Percentiles rank a stretch among this genome's conserved stretches.
These are phyloP conservation scores for Channa striata DNA, from an alignment of 2,797 vertebrate genomes.

Conservation along the genomic window DNA sequence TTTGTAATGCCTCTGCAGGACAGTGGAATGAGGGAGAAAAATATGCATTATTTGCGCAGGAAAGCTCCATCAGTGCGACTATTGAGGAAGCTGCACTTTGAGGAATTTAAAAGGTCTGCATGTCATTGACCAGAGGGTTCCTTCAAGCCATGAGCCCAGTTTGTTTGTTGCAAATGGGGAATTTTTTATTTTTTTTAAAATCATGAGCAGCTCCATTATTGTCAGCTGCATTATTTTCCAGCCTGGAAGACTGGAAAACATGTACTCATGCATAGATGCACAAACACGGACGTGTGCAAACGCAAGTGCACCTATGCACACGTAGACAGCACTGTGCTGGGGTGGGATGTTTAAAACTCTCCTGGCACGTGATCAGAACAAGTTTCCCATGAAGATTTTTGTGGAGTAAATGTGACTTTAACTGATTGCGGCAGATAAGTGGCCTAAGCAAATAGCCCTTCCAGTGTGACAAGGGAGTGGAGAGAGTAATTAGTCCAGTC, in stretches of 20 bases:
- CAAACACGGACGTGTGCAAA: slow-evolving; percentile 13
- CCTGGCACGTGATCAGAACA: slow-evolving; percentile 64
- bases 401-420: slow-evolving; percentile 67
- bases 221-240: slow-evolving; percentile 28
- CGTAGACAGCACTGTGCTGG: slow-evolving; percentile 19
- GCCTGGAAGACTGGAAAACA: slow-evolving; percentile 30
- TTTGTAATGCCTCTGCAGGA: slow-evolving; percentile 41
- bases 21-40: slow-evolving; percentile 52
- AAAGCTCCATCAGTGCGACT: slow-evolving; percentile 64
- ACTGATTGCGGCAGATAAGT: slow-evolving; percentile 75
- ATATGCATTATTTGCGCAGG: slow-evolving; percentile 54
- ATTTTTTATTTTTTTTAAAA: slow-evolving; percentile 33
- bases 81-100: slow-evolving; percentile 74
- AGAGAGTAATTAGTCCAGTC: slow-evolving; percentile 66
- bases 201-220: slow-evolving; percentile 40
- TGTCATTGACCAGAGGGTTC: slow-evolving; percentile 83
- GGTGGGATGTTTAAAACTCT: slow-evolving; percentile 61
- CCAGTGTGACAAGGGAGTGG: slow-evolving; percentile 67
- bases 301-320: not conserved
- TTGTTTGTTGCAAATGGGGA: slow-evolving; percentile 70
- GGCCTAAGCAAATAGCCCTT: slow-evolving; percentile 66
- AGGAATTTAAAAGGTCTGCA: slow-evolving; percentile 84
- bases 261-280: slow-evolving; percentile 36
- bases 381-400: slow-evolving; percentile 69
- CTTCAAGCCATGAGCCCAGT: slow-evolving; percentile 57